phyloP scores from a whole-genome alignment of 1,140 invertebrate species.

The Polypedilum vanderplanki region DNA sequence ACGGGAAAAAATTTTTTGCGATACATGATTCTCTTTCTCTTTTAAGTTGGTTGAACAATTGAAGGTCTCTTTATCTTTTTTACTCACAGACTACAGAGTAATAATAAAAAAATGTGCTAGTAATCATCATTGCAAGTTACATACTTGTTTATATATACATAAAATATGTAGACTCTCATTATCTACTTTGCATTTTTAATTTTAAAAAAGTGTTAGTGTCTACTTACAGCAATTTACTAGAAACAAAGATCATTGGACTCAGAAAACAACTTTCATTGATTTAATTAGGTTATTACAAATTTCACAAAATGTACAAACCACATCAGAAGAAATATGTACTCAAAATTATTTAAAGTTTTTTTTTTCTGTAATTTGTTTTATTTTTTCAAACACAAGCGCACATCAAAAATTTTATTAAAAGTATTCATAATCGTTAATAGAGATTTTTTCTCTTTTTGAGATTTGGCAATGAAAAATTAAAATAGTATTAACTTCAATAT shows the following conservation, averaged over 20 bases:
- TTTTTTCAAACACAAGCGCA: too few relatives aligned
- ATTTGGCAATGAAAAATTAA: too few relatives aligned
- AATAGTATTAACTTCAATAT: too few relatives aligned
- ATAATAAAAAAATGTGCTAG: background rate
- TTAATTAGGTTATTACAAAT: background rate
- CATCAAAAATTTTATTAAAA: too few relatives aligned
- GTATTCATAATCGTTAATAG: too few relatives aligned
- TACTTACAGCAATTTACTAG: too few relatives aligned
- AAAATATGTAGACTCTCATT: background rate
- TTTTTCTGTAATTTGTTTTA: too few relatives aligned
- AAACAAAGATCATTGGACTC: background rate
- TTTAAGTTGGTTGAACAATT: constrained; percentile 4
- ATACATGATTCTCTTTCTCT: background rate
- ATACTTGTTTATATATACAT: background rate
- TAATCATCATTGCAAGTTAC: background rate
- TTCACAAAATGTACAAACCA: background rate
- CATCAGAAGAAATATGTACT: too few relatives aligned
- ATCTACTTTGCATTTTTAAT: background rate
- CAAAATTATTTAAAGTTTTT: too few relatives aligned
- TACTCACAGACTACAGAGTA: background rate
- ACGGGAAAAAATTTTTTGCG: too few relatives aligned
- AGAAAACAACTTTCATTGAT: background rate
- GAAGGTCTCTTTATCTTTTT: background rate
- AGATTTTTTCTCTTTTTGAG: too few relatives aligned
- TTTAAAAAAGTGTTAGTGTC: too few relatives aligned